A percentile compares a stretch with the other conserved stretches of the same genome.
phyloP scores from a whole-genome alignment of 1,140 invertebrate genomes.

The Halictus rubicundus region DNA sequence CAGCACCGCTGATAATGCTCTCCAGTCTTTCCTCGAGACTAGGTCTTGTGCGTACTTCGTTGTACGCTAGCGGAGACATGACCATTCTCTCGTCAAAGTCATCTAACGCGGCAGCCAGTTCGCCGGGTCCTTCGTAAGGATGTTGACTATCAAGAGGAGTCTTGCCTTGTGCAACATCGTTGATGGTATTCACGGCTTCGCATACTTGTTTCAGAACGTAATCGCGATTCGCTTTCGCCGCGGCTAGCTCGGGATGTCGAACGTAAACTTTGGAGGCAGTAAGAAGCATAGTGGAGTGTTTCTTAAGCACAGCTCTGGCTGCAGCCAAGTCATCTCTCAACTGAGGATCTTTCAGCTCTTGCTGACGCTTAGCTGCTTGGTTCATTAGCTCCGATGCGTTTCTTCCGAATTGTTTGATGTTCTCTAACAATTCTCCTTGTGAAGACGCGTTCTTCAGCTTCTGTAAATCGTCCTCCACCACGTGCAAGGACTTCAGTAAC shows the following conservation, averaged over 20 bases:
- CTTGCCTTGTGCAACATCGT: conserved; percentile 94
- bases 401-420: conserved; percentile 92
- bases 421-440: conserved; percentile 95
- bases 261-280: conserved; percentile 99
- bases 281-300: conserved; percentile 98
- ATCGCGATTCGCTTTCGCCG: conserved; percentile 97
- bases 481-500: conserved; percentile 93
- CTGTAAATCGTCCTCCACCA: conserved; percentile 96
- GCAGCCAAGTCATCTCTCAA: conserved; percentile 98
- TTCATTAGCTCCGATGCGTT: conserved; percentile 95
- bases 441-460: conserved; percentile 95
- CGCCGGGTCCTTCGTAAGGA: conserved; percentile 95
- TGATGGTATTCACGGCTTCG: conserved; percentile 97
- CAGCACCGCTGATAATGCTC: conserved; percentile 98
- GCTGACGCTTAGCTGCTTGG: conserved; percentile 95
- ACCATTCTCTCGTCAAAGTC: conserved; percentile 99
- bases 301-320: conserved; percentile 97
- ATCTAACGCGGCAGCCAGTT: conserved; percentile 96
- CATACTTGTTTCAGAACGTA: conserved; percentile 97
- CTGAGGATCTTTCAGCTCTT: conserved; percentile 97
- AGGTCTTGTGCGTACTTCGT: conserved; percentile 95
- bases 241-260: conserved; percentile 97
- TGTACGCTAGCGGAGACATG: conserved; percentile 97
- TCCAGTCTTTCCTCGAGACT: conserved; percentile 98
- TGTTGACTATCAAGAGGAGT: conserved; percentile 84